Evolutionary conservation across 2,113 vertebrate species (phyloP).

Genomic region (Paracanthobrama guichenoti): DNA sequence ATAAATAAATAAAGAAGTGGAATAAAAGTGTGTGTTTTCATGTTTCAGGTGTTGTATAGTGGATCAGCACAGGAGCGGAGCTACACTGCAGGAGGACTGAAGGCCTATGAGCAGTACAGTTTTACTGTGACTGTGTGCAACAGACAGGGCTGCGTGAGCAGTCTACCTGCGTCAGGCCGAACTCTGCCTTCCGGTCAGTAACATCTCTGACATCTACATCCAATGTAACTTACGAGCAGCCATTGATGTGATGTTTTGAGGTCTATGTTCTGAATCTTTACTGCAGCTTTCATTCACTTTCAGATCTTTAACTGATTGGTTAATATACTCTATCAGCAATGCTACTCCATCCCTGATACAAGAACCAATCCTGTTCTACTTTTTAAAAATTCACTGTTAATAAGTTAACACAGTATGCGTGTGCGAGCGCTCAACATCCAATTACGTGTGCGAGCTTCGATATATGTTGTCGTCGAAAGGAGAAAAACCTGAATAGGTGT

Average conservation of each 20-base stretch:
- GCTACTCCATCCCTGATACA: not conserved
- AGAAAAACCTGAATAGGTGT: slow-evolving; percentile 37
- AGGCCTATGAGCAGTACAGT: slow-evolving; percentile 79
- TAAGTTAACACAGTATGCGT: not conserved
- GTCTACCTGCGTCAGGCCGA: slow-evolving; percentile 73
- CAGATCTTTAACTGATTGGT: not conserved
- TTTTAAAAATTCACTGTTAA: not conserved
- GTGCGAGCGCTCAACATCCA: slow-evolving; percentile 1
- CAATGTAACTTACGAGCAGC: not conserved
- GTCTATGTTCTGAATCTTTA: not conserved
- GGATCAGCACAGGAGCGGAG: slow-evolving; percentile 71
- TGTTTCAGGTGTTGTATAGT: slow-evolving; percentile 77
- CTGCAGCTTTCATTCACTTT: not conserved
- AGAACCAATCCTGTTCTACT: slow-evolving; percentile 12
- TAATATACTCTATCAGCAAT: not conserved
- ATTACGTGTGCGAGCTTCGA: slow-evolving; percentile 32
- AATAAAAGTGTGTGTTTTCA: slow-evolving; percentile 13
- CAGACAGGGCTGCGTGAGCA: slow-evolving; percentile 81
- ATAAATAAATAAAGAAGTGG: too few relatives aligned
- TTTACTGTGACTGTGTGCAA: slow-evolving; percentile 89
- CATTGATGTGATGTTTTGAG: not conserved
- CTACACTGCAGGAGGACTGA: slow-evolving; percentile 74
- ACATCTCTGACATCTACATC: not conserved
- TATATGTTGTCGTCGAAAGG: slow-evolving; percentile 34
- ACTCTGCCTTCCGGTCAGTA: slow-evolving; percentile 85